Evolutionary conservation across 2,113 vertebrate genomes (phyloP).

Genomic region (Myotis davidii): DNA sequence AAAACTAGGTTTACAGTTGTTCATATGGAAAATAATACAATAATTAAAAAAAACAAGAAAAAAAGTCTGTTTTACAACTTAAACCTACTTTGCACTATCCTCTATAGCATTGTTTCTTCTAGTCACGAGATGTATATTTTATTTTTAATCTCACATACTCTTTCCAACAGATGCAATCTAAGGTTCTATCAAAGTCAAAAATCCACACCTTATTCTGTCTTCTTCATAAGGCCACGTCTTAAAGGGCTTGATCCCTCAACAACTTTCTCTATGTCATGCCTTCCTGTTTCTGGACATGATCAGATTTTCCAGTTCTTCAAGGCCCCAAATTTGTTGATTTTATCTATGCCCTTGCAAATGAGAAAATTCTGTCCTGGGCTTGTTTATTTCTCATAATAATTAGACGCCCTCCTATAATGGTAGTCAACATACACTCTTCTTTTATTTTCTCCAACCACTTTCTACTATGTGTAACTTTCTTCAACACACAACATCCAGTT

Average conservation of each 20-base stretch:
- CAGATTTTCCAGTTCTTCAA: neutral
- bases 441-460: neutral
- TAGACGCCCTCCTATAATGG: neutral
- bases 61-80: no score
- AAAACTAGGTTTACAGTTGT: no score
- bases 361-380: neutral
- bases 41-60: no score
- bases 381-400: neutral
- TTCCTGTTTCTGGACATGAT: neutral
- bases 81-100: no score
- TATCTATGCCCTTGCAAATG: neutral
- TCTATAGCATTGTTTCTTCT: neutral
- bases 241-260: neutral
- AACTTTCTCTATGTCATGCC: neutral
- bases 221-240: neutral
- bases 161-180: neutral
- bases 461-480: neutral
- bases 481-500: neutral
- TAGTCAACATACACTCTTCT: neutral
- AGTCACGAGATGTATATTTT: neutral
- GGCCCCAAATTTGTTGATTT: neutral
- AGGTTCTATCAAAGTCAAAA: neutral
- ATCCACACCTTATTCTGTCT: neutral
- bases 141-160: neutral
- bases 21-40: no score